Evolutionary conservation across 2,113 vertebrate genomes (phyloP).

Genomic region (Elanus axillaris): DNA sequence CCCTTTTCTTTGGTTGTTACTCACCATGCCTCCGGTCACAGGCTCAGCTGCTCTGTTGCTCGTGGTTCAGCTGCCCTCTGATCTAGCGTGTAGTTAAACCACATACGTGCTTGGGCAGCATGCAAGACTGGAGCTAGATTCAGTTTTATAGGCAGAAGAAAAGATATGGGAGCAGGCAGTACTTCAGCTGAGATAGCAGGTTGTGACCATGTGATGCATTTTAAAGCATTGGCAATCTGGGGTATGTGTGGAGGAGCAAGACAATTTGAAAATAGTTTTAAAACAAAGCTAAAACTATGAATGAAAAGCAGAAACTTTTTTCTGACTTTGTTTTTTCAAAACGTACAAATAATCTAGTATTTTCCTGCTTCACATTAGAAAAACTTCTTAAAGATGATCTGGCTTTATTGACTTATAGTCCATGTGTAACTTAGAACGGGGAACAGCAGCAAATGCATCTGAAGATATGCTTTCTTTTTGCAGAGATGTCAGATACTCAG

Average conservation of each 20-base stretch:
- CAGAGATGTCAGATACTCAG: neutral
- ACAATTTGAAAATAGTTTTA: neutral
- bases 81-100: neutral
- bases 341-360: neutral
- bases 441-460: neutral
- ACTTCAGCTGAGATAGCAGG: neutral
- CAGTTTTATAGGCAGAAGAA: neutral
- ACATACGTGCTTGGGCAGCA: neutral
- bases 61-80: neutral
- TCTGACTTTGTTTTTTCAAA: neutral
- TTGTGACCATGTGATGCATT: rapidly evolving
- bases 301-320: neutral
- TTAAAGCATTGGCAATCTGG: neutral
- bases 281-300: neutral
- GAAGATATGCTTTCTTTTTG: rapidly evolving
- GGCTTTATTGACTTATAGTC: neutral
- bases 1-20: rapidly evolving
- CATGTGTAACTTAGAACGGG: neutral
- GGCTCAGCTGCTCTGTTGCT: neutral
- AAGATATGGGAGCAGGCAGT: neutral
- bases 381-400: neutral
- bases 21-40: neutral
- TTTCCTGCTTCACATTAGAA: neutral
- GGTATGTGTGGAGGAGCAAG: rapidly evolving
- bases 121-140: neutral